Evolutionary conservation across 2,113 vertebrate genomes (phyloP).

Genomic region (Megalops atlanticus): DNA sequence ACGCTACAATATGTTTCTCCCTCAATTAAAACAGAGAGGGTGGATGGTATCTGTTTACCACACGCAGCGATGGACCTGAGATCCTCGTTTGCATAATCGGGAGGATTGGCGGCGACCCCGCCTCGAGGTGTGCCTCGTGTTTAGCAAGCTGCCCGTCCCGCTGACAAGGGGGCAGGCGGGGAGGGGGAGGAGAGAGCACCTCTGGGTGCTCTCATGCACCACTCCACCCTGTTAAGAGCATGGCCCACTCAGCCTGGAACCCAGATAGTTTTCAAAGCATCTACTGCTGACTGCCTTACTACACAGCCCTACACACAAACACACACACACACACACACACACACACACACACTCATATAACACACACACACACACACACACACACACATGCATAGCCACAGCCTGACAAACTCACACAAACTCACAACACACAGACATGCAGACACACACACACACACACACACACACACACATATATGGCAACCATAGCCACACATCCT

Average conservation of each 20-base stretch:
- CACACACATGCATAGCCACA: background rate
- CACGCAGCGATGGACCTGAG: background rate
- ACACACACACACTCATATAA: background rate
- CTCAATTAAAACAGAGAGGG: constrained; percentile 5
- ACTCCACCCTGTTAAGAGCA: constrained; percentile 26
- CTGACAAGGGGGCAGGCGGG: too few relatives aligned
- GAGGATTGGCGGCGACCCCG: constrained; percentile 4
- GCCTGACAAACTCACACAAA: background rate
- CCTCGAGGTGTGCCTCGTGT: background rate
- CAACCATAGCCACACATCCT: too few relatives aligned
- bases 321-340: background rate
- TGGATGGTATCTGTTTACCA: background rate
- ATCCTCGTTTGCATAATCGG: constrained; percentile 24
- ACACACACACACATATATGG: background rate
- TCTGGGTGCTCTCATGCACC: background rate
- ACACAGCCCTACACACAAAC: background rate
- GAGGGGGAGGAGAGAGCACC: background rate
- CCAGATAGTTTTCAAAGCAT: too few relatives aligned
- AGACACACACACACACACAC: background rate
- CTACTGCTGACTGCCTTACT: too few relatives aligned
- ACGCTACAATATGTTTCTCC: background rate
- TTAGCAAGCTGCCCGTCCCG: too few relatives aligned
- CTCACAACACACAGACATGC: constrained; percentile 5
- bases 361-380: constrained; percentile 34
- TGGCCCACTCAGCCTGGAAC: too few relatives aligned